phyloP scores from a whole-genome alignment of 2,113 vertebrate genomes.

The Hydrochoerus hydrochaeris region DNA sequence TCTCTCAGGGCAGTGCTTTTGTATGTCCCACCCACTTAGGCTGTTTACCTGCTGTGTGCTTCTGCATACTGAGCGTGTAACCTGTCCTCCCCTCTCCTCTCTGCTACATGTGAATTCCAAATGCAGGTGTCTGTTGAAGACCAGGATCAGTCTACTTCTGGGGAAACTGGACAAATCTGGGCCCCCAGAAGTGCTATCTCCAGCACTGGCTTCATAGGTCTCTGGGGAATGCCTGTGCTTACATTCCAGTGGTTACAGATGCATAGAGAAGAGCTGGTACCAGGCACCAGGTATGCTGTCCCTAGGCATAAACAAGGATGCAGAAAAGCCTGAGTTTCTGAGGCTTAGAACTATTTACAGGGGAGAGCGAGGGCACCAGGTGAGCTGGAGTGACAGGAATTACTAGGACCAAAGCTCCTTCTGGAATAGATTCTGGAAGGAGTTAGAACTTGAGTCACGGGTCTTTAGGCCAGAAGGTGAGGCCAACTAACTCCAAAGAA shows the following conservation, averaged over 20 bases:
- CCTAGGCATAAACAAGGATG: not conserved
- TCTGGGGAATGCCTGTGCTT: not conserved
- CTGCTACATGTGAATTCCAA: not conserved
- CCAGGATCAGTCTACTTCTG: not conserved
- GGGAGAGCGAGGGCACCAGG: not conserved
- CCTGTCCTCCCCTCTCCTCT: not conserved
- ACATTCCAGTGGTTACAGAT: not conserved
- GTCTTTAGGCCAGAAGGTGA: conserved; percentile 53
- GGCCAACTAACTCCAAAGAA: conserved; percentile 12
- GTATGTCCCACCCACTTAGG: not conserved
- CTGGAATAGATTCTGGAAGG: conserved; percentile 47
- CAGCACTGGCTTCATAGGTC: not conserved
- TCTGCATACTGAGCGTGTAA: not conserved
- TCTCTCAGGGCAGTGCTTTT: conserved; percentile 35
- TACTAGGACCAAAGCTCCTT: conserved; percentile 30
- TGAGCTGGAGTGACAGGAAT: not conserved
- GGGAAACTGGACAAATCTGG: not conserved
- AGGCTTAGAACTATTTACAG: conserved; percentile 42
- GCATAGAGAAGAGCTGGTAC: not conserved
- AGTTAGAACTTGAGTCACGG: conserved; percentile 62
- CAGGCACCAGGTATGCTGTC: not conserved
- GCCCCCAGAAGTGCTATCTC: not conserved
- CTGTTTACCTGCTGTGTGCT: not conserved
- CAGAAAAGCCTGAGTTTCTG: conserved; percentile 41
- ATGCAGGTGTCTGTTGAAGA: not conserved